phyloP scores from a whole-genome alignment of 2,113 vertebrate genomes.

The Gavialis gangeticus region DNA sequence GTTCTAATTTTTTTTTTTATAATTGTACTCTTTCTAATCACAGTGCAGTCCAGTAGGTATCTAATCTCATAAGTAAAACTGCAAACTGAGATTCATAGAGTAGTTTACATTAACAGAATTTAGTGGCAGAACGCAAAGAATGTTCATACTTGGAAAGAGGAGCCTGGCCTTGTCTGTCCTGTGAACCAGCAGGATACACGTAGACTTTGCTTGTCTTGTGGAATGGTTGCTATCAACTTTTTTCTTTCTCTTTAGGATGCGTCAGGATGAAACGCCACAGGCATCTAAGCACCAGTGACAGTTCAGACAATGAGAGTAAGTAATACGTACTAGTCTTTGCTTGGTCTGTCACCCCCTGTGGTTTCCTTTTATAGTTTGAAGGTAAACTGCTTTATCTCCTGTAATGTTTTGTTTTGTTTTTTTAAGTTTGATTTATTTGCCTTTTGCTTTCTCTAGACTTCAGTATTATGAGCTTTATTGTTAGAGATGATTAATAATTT shows the following conservation, averaged over 20 bases:
- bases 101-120: not conserved
- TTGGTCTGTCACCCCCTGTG: slow-evolving; percentile 60
- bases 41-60: not conserved
- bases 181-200: not conserved
- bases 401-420: not conserved
- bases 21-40: slow-evolving; percentile 2
- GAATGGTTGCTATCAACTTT: slow-evolving; percentile 46
- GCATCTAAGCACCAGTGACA: slow-evolving; percentile 96
- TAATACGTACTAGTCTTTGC: slow-evolving; percentile 65
- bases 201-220: slow-evolving; percentile 32
- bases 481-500: not conserved
- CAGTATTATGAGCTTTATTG: not conserved
- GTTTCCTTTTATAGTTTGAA: slow-evolving; percentile 72
- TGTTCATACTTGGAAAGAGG: not conserved
- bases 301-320: slow-evolving; percentile 98
- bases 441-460: not conserved
- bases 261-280: slow-evolving; percentile 97
- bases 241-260: slow-evolving; percentile 85
- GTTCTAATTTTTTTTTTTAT: not conserved
- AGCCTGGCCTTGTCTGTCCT: slow-evolving; percentile 6
- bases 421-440: slow-evolving; percentile 8
- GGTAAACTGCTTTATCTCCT: slow-evolving; percentile 45
- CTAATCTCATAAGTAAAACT: not conserved
- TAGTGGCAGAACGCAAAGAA: not conserved
- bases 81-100: not conserved